Conservation (phyloP, 2,888 invertebrate species). For the Pycnomerus fuliginosus region DNA sequence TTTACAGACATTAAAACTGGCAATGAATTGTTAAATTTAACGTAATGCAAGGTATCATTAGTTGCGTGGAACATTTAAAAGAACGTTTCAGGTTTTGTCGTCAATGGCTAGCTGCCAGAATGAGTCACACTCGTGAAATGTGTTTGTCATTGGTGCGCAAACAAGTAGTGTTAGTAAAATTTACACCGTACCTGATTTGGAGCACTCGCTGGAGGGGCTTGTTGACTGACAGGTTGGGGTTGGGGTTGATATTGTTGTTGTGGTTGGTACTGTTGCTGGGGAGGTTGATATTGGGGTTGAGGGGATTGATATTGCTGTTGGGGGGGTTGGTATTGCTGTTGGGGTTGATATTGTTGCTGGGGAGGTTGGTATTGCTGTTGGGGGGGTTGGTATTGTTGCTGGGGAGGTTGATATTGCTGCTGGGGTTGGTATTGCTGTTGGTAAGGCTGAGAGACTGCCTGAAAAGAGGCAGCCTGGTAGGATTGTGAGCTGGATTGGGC, state of each 20-base stretch:
- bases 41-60: too few species aligned
- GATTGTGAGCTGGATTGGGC: neutral
- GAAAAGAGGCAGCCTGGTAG: constrained; percentile 22
- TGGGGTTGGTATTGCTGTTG: constrained; percentile 12
- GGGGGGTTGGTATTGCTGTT: constrained; percentile 29
- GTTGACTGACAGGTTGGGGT: constrained; percentile 29
- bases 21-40: too few species aligned
- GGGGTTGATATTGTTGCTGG: constrained; percentile 22
- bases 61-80: too few species aligned
- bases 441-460: constrained; percentile 20
- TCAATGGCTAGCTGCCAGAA: too few species aligned
- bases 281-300: constrained; percentile 20
- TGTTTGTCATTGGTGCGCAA: too few species aligned
- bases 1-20: too few species aligned
- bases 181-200: neutral
- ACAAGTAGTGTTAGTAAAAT: too few species aligned
- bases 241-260: constrained; percentile 27
- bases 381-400: constrained; percentile 19
- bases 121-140: too few species aligned
- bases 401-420: constrained; percentile 27
- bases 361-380: constrained; percentile 23
- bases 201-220: constrained; percentile 17
- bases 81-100: too few species aligned
- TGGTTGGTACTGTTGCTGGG: constrained; percentile 12
- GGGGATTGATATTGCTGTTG: constrained; percentile 20